Base-by-base conservation (phyloP, 2,888 invertebrate species). In the Harpalus rubripes region DNA sequence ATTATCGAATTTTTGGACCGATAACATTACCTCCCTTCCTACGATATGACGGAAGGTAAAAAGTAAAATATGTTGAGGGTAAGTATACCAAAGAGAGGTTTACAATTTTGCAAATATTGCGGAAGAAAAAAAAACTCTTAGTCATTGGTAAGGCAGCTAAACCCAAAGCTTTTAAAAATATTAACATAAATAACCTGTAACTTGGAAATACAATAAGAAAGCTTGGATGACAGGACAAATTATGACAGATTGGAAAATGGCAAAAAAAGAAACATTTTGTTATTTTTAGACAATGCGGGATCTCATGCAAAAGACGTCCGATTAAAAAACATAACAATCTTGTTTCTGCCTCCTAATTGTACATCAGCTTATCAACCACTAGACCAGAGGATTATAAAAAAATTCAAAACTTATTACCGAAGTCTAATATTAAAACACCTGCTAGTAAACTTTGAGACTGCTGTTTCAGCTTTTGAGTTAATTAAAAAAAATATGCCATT, bases 281-380 rank as follows among this genome's bases (percentile, higher is more conserved):
- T 32, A 32, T 32, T 32, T 32, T 32, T 32, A 32, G 4, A 83
- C 58, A 52, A 78, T 83, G 76, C 76, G 15, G 83, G 74, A 83
- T 83, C 56, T 52, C 83, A 83, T 83, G 76, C 83, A 80, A 80
- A 79, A 80, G 83, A 65, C 15, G 22, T 16, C 7, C 15, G 22
- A 65, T 18, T 65, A 18, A 65, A 65, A 15, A 65, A 65, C 7
- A 65, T 65, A 15, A 18, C 85, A 85, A 58, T 85, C 39, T 26
- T 81, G 78, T 85, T 85, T 81, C 58, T 86, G 41, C 81, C 76
- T 61, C 85, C 85, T 85, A 32, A 86, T 85, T 85, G 68, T 58
- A 85, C 82, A 78, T 63, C 65, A 76, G 44, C 52, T 44, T 44
- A 15, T 39, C 44, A 76, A 18, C 76, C 76, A 76, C 39, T 76